phyloP scores from a whole-genome alignment of 1,140 invertebrate species.

The Habropoda laboriosa region DNA sequence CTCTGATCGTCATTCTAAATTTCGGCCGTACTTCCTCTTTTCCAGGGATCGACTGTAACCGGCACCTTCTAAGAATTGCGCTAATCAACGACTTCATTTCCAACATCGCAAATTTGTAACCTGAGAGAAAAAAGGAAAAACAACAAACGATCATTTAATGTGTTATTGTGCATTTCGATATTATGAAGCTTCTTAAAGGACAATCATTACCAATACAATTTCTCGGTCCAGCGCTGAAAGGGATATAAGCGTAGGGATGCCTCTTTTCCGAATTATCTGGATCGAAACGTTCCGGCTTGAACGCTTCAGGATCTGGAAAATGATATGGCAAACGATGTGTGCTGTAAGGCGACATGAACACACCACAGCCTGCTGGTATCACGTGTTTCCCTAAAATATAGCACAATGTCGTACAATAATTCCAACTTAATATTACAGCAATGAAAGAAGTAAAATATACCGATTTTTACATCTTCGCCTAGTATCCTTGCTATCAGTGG shows the following conservation, averaged over 20 bases:
- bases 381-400: constrained; percentile 64
- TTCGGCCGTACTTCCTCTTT: constrained; percentile 79
- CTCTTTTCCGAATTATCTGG: constrained; percentile 82
- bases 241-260: constrained; percentile 85
- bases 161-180: no score
- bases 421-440: background rate
- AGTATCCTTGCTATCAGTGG: constrained; percentile 84
- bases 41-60: constrained; percentile 79
- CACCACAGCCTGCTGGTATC: constrained; percentile 77
- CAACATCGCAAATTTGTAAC: constrained; percentile 87
- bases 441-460: constrained; percentile 44
- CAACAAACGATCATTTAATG: background rate
- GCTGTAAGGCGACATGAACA: constrained; percentile 82
- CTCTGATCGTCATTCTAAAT: constrained; percentile 83
- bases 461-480: constrained; percentile 82
- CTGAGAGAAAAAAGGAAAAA: no score
- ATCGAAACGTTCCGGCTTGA: constrained; percentile 88
- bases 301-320: constrained; percentile 88
- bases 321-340: constrained; percentile 86
- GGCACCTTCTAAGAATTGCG: constrained; percentile 84
- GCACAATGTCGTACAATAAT: background rate
- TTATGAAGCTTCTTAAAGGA: background rate
- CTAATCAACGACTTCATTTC: constrained; percentile 88
- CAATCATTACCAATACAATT: constrained; percentile 85
- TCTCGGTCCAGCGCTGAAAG: constrained; percentile 87